These are phyloP conservation scores for Hemiprocne comata DNA, from an alignment of 2,113 vertebrate genomes.

Conservation along the genomic window DNA sequence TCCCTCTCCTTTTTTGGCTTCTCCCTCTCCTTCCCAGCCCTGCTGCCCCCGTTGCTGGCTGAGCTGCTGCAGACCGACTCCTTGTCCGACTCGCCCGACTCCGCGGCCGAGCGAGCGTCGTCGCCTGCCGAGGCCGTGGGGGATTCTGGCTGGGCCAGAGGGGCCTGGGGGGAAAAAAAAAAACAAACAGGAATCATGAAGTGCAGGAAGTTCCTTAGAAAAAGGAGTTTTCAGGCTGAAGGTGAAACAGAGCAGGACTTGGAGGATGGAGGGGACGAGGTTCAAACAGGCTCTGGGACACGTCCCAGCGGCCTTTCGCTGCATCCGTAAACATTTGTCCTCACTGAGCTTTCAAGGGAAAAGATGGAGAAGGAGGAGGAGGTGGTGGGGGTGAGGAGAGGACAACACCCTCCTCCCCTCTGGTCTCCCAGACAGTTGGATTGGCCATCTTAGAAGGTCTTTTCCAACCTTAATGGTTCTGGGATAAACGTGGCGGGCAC, in stretches of 20 bases:
- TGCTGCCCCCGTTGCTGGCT: conserved; percentile 81
- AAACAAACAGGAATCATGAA: not conserved
- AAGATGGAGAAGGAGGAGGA: not conserved
- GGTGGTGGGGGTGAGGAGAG: too few relatives aligned
- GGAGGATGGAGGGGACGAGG: fast-evolving
- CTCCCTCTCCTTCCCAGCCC: conserved; percentile 72
- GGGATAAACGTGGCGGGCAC: fast-evolving
- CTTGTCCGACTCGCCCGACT: conserved; percentile 95
- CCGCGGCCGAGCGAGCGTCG: conserved; percentile 85
- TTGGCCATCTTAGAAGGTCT: too few relatives aligned
- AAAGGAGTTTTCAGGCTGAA: not conserved
- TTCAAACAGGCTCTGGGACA: fast-evolving
- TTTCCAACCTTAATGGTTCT: too few relatives aligned
- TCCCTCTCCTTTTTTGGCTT: conserved; percentile 76
- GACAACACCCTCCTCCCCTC: too few relatives aligned
- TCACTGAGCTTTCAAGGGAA: not conserved
- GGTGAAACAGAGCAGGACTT: fast-evolving
- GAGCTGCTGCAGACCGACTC: conserved; percentile 96
- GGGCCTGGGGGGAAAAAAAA: conserved; percentile 75
- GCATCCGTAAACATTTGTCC: fast-evolving
- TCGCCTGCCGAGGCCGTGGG: conserved; percentile 91
- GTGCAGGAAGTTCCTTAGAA: fast-evolving
- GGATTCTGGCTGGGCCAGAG: conserved; percentile 94
- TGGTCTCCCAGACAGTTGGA: not conserved
- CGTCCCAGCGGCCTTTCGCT: fast-evolving